A percentile compares a stretch with the other conserved stretches of the same genome.
Evolutionary conservation across 2,113 vertebrate species (phyloP).

Genomic region (Dissostichus mawsoni): DNA sequence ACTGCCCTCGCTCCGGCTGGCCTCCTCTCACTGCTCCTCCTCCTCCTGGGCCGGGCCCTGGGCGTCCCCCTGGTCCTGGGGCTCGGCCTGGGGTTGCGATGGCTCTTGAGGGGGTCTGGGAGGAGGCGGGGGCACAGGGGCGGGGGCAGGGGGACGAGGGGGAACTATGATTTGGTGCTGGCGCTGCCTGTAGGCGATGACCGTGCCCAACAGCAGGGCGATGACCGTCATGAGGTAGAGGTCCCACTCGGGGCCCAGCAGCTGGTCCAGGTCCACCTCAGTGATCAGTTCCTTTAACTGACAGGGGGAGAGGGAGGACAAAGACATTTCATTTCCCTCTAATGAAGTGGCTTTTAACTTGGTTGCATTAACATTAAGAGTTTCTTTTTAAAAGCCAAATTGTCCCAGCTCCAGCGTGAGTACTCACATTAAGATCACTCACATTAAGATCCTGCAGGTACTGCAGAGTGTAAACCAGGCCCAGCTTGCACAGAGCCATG

Average conservation of each 20-base stretch:
- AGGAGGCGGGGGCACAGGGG: constrained; percentile 70
- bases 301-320: background rate
- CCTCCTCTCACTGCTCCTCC: constrained; percentile 63
- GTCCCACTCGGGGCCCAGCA: constrained; percentile 98
- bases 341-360: constrained; percentile 5
- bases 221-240: constrained; percentile 99
- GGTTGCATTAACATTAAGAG: background rate
- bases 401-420: background rate
- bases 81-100: constrained; percentile 44
- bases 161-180: constrained; percentile 91
- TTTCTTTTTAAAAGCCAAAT: constrained; percentile 11
- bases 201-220: constrained; percentile 93
- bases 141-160: constrained; percentile 73
- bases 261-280: constrained; percentile 95
- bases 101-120: constrained; percentile 74
- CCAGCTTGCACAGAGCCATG: constrained; percentile 94
- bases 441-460: constrained; percentile 94
- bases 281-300: constrained; percentile 90
- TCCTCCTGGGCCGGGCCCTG: constrained; percentile 49
- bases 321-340: background rate
- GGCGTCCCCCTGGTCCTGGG: constrained; percentile 54
- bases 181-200: constrained; percentile 96
- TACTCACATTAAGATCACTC: constrained; percentile 73
- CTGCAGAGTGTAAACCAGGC: constrained; percentile 91
- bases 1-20: constrained; percentile 33